These are phyloP conservation scores for Xylocopa sonorina DNA, from an alignment of 1,140 invertebrate genomes.

Conservation along the genomic window DNA sequence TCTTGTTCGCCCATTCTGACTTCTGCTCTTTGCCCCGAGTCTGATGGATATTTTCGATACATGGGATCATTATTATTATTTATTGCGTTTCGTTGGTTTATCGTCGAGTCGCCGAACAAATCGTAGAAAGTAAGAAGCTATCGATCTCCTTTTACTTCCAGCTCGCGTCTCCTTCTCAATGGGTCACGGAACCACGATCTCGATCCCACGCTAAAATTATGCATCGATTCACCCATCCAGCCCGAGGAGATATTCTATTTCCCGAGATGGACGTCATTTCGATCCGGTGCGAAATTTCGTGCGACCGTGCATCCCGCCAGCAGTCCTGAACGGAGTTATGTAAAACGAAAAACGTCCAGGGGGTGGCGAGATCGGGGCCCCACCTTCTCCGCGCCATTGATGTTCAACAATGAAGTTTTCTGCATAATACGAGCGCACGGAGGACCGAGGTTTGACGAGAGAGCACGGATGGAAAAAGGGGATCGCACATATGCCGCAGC, in stretches of 20 bases:
- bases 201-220: neutral
- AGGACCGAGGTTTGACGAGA: slow-evolving; percentile 44
- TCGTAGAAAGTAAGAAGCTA: too few relatives aligned
- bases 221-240: neutral
- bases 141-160: neutral
- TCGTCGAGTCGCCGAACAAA: too few relatives aligned
- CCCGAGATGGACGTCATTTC: slow-evolving; percentile 9
- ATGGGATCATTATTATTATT: neutral
- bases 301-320: slow-evolving; percentile 9
- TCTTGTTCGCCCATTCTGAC: slow-evolving; percentile 3
- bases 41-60: neutral
- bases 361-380: slow-evolving; percentile 34
- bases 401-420: slow-evolving; percentile 63
- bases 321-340: slow-evolving; percentile 55
- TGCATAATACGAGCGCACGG: slow-evolving; percentile 61
- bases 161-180: neutral
- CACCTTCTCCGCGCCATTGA: slow-evolving; percentile 51
- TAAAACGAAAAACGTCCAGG: slow-evolving; percentile 61
- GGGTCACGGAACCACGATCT: neutral
- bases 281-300: slow-evolving; percentile 45
- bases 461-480: slow-evolving; percentile 51
- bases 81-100: too few relatives aligned
- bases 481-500: slow-evolving; percentile 54
- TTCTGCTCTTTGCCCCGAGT: slow-evolving; percentile 1
- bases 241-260: slow-evolving; percentile 6